phyloP scores from a whole-genome alignment of 2,888 invertebrate species.

The Rhaphigaster nebulosa region DNA sequence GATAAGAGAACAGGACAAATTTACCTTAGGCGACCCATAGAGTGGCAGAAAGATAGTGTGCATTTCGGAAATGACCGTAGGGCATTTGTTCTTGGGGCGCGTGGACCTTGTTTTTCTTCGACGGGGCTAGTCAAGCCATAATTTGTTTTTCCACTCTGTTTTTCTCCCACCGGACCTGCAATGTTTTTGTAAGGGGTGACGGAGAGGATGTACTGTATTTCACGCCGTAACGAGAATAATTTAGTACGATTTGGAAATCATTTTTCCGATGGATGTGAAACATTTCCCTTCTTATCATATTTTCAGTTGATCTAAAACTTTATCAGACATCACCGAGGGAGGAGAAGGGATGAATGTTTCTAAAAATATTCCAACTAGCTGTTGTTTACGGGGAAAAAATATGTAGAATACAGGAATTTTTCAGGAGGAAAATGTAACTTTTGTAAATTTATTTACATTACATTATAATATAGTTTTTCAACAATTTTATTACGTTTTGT shows the following conservation, averaged over 20 bases:
- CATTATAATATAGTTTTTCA: no score
- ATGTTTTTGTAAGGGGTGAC: background rate
- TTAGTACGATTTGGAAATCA: background rate
- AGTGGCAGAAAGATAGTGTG: background rate
- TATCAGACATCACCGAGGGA: no score
- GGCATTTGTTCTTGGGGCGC: constrained; percentile 28
- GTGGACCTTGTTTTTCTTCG: constrained; percentile 38
- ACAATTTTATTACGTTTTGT: no score
- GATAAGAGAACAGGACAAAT: background rate
- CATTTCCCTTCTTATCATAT: background rate
- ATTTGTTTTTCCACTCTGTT: constrained; percentile 14
- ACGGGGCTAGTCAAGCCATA: constrained; percentile 4
- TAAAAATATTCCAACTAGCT: no score
- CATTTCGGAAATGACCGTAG: constrained; percentile 24
- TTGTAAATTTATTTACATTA: no score
- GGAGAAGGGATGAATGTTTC: no score
- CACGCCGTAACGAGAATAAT: background rate
- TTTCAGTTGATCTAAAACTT: no score
- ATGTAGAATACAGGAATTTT: no score
- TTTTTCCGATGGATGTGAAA: background rate
- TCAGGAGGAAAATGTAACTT: no score
- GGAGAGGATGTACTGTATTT: background rate
- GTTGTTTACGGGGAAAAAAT: no score
- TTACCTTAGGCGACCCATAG: background rate
- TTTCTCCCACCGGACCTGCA: background rate